phyloP scores from a whole-genome alignment of 1,140 invertebrate genomes.

The Anastrepha obliqua region DNA sequence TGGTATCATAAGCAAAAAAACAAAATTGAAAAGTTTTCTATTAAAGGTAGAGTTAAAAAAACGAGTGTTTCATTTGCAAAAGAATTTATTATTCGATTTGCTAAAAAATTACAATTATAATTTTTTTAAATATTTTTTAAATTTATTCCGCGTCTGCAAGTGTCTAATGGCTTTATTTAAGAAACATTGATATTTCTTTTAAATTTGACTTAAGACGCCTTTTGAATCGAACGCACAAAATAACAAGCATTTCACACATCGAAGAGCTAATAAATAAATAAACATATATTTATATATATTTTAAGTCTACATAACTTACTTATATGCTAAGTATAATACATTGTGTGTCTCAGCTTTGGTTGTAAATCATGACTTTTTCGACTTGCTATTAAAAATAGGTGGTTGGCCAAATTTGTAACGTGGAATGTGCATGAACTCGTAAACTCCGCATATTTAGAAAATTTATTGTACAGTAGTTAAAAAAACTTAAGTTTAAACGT shows the following conservation, averaged over 20 bases:
- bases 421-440: constrained; percentile 8
- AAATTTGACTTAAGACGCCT: too few relatives aligned
- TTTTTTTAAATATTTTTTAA: not conserved
- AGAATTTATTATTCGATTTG: too few relatives aligned
- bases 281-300: not conserved
- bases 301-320: not conserved
- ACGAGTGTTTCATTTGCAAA: not conserved
- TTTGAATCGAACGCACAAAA: too few relatives aligned
- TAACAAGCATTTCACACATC: too few relatives aligned
- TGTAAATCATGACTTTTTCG: not conserved
- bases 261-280: too few relatives aligned
- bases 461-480: too few relatives aligned
- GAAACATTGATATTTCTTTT: too few relatives aligned
- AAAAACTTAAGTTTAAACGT: too few relatives aligned
- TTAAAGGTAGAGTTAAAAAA: not conserved
- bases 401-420: not conserved
- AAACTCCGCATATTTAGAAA: too few relatives aligned
- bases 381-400: not conserved
- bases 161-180: too few relatives aligned
- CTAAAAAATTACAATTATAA: too few relatives aligned
- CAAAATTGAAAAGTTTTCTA: constrained; percentile 23
- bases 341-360: not conserved
- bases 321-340: not conserved
- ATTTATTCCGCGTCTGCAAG: not conserved
- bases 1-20: not conserved